These are phyloP conservation scores for Yponomeuta plumbellus DNA, from an alignment of 2,888 invertebrate species.

Conservation along the genomic window DNA sequence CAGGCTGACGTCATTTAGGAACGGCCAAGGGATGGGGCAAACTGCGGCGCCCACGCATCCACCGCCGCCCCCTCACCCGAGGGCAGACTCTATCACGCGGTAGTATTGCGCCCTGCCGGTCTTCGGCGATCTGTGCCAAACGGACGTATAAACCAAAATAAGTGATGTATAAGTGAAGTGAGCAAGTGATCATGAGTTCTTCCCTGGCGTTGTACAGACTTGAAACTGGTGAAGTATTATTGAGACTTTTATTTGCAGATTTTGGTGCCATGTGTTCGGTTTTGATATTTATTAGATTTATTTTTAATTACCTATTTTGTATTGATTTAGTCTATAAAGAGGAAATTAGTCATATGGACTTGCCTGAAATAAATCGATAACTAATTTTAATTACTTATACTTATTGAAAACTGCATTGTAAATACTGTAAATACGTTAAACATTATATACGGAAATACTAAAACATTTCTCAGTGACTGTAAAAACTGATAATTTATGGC, in stretches of 20 bases:
- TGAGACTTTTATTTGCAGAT: conserved; percentile 22
- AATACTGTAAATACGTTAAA: conserved; percentile 49
- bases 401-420: conserved; percentile 38
- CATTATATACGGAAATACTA: conserved; percentile 3
- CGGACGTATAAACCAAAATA: conserved; percentile 62
- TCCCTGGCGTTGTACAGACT: conserved; percentile 35
- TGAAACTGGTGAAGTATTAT: conserved; percentile 18
- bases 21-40: conserved; percentile 52
- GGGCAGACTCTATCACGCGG: conserved; percentile 67
- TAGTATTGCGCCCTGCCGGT: conserved; percentile 73
- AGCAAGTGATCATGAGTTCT: conserved; percentile 50
- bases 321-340: conserved; percentile 27
- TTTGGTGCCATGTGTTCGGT: conserved; percentile 2
- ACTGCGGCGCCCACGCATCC: conserved; percentile 53
- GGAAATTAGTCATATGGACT: neutral
- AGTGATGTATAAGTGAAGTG: conserved; percentile 34
- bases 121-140: conserved; percentile 75
- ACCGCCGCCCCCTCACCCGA: conserved; percentile 60
- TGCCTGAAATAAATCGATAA: neutral
- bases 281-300: conserved; percentile 11
- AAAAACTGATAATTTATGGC: conserved; percentile 8
- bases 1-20: conserved; percentile 62
- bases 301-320: conserved; percentile 14
- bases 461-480: conserved; percentile 4
- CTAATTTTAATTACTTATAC: neutral